A percentile compares a stretch with the other conserved stretches of the same genome.
These are phyloP conservation scores for Tenthredo scrophulariae DNA, from an alignment of 2,888 invertebrate species.

Conservation along the genomic window DNA sequence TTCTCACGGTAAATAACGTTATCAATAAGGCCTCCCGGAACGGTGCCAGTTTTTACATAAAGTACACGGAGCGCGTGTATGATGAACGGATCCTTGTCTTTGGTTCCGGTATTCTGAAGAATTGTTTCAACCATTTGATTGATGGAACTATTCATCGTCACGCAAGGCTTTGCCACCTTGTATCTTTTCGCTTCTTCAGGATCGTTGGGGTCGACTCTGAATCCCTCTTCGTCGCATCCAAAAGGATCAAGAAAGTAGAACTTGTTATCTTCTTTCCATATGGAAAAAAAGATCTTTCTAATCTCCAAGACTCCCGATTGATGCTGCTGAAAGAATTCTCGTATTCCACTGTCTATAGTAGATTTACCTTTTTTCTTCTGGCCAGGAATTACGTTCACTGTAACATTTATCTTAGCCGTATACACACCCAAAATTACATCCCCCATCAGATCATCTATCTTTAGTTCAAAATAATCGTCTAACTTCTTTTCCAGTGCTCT, in stretches of 20 bases:
- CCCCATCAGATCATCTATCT: constrained; percentile 68
- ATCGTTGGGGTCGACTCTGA: constrained; percentile 63
- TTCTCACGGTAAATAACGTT: constrained; percentile 71
- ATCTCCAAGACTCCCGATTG: constrained; percentile 70
- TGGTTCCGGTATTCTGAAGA: constrained; percentile 69
- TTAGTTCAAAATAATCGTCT: constrained; percentile 67
- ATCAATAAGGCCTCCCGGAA: constrained; percentile 62
- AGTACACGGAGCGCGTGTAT: constrained; percentile 71
- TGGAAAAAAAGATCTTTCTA: constrained; percentile 69
- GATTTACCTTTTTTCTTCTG: constrained; percentile 66
- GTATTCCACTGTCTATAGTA: constrained; percentile 65
- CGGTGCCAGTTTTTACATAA: constrained; percentile 70
- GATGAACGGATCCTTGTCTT: constrained; percentile 70
- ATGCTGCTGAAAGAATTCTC: constrained; percentile 67
- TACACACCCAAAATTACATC: constrained; percentile 74
- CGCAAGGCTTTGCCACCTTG: constrained; percentile 64
- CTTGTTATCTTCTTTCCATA: constrained; percentile 72
- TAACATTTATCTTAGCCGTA: constrained; percentile 70
- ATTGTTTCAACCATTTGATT: constrained; percentile 69
- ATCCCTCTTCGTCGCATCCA: constrained; percentile 72
- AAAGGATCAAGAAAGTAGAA: constrained; percentile 74
- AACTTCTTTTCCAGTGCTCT: constrained; percentile 70
- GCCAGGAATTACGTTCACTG: constrained; percentile 70
- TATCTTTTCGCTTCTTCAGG: constrained; percentile 61
- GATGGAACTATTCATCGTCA: constrained; percentile 73